Percentiles rank a stretch among this genome's conserved stretches.
phyloP scores from a whole-genome alignment of 2,113 vertebrate species.

The Tonatia bakeri region DNA sequence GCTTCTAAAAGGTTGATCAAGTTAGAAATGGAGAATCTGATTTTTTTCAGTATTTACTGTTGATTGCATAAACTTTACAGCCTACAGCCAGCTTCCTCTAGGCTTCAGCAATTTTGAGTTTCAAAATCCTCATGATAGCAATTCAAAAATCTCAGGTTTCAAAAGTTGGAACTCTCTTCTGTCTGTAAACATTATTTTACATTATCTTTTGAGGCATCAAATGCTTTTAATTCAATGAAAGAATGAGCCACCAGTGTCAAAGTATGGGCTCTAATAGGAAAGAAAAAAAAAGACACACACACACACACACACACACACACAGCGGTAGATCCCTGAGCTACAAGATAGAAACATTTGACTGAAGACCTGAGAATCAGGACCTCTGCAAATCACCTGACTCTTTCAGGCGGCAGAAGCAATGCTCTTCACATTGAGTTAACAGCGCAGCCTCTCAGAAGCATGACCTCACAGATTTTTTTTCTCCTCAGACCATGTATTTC shows the following conservation, averaged over 20 bases:
- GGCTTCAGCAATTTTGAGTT: neutral
- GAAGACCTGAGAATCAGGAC: neutral
- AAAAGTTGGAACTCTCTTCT: neutral
- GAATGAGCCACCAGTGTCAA: neutral
- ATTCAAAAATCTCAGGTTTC: neutral
- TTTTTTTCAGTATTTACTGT: neutral
- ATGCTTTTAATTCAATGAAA: neutral
- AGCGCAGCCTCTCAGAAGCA: neutral
- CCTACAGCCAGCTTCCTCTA: neutral
- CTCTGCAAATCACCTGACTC: neutral
- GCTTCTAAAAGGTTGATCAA: neutral
- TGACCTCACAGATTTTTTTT: neutral
- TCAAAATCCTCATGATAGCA: neutral
- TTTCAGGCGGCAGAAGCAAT: neutral
- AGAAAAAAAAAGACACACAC: too few species aligned
- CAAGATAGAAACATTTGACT: neutral
- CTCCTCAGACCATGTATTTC: neutral
- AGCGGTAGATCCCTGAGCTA: neutral
- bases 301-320: too few species aligned
- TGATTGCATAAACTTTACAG: neutral
- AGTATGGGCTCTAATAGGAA: neutral
- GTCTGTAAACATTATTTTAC: neutral
- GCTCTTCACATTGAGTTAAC: neutral
- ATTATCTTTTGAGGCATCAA: neutral
- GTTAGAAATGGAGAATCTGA: neutral